phyloP scores from a whole-genome alignment of 35 echinoderm and acorn worm genomes.

The Ophioderma brevispina region DNA sequence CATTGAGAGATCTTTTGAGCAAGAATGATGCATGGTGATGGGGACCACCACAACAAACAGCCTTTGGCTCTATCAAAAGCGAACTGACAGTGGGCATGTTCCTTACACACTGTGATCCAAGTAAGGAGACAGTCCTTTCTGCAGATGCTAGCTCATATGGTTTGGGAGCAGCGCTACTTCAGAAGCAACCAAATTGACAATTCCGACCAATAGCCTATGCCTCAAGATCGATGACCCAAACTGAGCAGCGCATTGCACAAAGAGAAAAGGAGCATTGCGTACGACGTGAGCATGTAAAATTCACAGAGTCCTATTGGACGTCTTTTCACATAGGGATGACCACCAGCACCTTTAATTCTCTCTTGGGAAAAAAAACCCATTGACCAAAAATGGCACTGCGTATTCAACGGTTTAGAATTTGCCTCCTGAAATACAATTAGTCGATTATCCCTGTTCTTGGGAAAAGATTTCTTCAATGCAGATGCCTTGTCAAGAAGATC shows the following conservation, averaged over 20 bases:
- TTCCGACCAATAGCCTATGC: conserved; percentile 64
- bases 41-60: conserved; percentile 20
- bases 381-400: conserved; percentile 37
- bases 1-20: conserved; percentile 42
- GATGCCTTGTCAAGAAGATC: conserved; percentile 49
- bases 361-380: conserved; percentile 46
- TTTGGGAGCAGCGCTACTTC: conserved; percentile 54
- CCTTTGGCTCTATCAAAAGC: conserved; percentile 48
- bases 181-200: conserved; percentile 26
- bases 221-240: conserved; percentile 38
- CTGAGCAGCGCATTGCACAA: conserved; percentile 61
- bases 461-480: conserved; percentile 26
- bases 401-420: conserved; percentile 65
- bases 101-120: conserved; percentile 55
- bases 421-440: conserved; percentile 55
- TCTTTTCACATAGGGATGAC: conserved; percentile 43
- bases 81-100: not conserved
- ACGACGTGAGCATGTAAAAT: conserved; percentile 47
- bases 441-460: conserved; percentile 8
- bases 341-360: conserved; percentile 39
- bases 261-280: conserved; percentile 85
- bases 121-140: conserved; percentile 31
- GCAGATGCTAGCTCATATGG: conserved; percentile 65
- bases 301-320: conserved; percentile 46
- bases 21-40: conserved; percentile 50